phyloP scores from a whole-genome alignment of 2,888 invertebrate species.

The Timema podura region DNA sequence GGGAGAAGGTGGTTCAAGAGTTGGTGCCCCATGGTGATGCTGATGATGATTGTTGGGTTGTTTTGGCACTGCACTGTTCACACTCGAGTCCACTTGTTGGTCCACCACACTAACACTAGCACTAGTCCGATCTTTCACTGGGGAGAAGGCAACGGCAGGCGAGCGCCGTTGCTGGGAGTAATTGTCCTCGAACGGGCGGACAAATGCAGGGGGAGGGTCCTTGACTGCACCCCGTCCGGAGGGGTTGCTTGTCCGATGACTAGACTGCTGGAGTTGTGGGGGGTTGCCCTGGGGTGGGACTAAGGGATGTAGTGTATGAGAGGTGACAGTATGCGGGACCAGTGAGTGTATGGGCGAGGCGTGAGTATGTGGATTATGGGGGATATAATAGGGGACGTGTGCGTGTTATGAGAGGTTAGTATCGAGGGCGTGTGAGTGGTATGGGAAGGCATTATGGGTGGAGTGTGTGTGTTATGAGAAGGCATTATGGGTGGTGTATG shows the following conservation, averaged over 20 bases:
- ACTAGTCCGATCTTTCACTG: constrained; percentile 12
- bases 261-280: constrained; percentile 36
- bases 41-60: no score
- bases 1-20: neutral
- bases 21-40: no score
- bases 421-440: neutral
- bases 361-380: constrained; percentile 10
- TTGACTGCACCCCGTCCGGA: constrained; percentile 33
- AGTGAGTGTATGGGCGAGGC: constrained; percentile 18
- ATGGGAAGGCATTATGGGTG: constrained; percentile 8
- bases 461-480: constrained; percentile 18
- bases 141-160: constrained; percentile 14
- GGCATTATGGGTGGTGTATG: constrained; percentile 21
- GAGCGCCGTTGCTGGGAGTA: constrained; percentile 27
- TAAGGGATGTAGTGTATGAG: constrained; percentile 12
- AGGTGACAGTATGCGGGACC: constrained; percentile 19
- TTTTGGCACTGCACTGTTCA: neutral
- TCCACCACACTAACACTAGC: neutral
- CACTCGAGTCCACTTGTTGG: neutral
- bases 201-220: constrained; percentile 38
- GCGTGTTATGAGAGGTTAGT: neutral
- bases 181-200: constrained; percentile 45
- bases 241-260: constrained; percentile 34
- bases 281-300: constrained; percentile 35
- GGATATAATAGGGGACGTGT: neutral